A percentile compares a stretch with the other conserved stretches of the same genome.
phyloP scores from a whole-genome alignment of 2,888 invertebrate species.

The Phrixothrix hirtus region DNA sequence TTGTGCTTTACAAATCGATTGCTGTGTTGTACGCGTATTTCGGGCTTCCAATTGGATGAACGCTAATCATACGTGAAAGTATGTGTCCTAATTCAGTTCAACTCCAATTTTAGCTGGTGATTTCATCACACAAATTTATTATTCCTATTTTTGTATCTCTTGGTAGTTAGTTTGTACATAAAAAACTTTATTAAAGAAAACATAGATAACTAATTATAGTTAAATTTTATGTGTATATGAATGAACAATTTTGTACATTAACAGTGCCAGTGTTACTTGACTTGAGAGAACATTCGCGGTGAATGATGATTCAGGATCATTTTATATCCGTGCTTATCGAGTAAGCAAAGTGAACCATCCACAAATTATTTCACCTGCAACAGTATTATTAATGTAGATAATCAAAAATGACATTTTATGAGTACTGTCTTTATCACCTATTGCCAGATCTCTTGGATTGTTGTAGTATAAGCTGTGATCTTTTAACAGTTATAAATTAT shows the following conservation, averaged over 20 bases:
- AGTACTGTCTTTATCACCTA: slow-evolving; percentile 37
- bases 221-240: slow-evolving; percentile 2
- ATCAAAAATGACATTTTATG: slow-evolving; percentile 36
- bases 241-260: neutral
- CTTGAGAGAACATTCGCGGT: slow-evolving; percentile 22
- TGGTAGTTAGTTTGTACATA: slow-evolving; percentile 11
- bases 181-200: slow-evolving; percentile 1
- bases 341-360: slow-evolving; percentile 35
- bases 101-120: slow-evolving; percentile 16
- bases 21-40: slow-evolving; percentile 23
- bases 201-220: too few relatives aligned
- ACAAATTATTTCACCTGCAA: slow-evolving; percentile 42
- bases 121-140: slow-evolving; percentile 20
- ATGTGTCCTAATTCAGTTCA: slow-evolving; percentile 8
- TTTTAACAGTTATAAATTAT: slow-evolving; percentile 43
- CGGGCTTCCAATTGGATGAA: slow-evolving; percentile 28
- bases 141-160: slow-evolving; percentile 30
- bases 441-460: slow-evolving; percentile 38
- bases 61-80: slow-evolving; percentile 11
- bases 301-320: slow-evolving; percentile 17
- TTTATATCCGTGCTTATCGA: slow-evolving; percentile 26
- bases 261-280: slow-evolving; percentile 13
- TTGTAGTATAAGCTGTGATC: slow-evolving; percentile 45
- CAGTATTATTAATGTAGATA: slow-evolving; percentile 45
- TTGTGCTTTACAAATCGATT: slow-evolving; percentile 26